These are phyloP conservation scores for Anableps anableps DNA, from an alignment of 2,797 vertebrate species.

Conservation along the genomic window DNA sequence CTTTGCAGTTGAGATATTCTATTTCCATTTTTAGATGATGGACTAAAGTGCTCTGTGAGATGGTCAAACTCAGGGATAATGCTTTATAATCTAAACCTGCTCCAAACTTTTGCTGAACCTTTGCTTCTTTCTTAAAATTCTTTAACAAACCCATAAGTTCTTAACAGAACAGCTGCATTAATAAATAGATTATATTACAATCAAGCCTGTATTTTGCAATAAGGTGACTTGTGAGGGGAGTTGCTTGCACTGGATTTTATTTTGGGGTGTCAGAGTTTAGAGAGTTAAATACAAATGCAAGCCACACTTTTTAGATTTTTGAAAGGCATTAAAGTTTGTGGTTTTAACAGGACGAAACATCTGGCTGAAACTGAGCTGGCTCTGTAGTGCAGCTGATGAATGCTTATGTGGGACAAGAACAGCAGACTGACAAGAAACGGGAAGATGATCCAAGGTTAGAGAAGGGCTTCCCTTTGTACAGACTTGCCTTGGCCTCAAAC, in stretches of 20 bases:
- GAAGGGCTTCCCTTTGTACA: slow-evolving; percentile 67
- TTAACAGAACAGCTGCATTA: background rate
- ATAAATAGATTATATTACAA: background rate
- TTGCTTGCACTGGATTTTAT: background rate
- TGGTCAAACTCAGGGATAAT: background rate
- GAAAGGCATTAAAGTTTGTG: background rate
- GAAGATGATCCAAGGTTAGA: slow-evolving; percentile 26
- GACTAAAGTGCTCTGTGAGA: background rate
- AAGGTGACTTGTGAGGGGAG: background rate
- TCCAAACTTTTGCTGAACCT: background rate
- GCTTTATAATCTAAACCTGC: background rate
- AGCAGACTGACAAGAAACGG: slow-evolving; percentile 37
- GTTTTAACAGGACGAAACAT: background rate
- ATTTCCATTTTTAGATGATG: background rate
- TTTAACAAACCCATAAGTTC: background rate
- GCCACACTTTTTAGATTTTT: background rate
- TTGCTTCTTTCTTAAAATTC: background rate
- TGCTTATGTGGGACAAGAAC: slow-evolving; percentile 12
- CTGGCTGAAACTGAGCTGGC: background rate
- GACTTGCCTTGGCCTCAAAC: slow-evolving; percentile 52
- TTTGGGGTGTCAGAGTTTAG: background rate
- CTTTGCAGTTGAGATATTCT: background rate
- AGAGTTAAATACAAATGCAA: background rate
- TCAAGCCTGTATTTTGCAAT: background rate
- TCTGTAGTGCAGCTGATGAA: slow-evolving; percentile 2